Base-by-base conservation (phyloP, 2,113 vertebrate species). In the Falcunculus frontatus region DNA sequence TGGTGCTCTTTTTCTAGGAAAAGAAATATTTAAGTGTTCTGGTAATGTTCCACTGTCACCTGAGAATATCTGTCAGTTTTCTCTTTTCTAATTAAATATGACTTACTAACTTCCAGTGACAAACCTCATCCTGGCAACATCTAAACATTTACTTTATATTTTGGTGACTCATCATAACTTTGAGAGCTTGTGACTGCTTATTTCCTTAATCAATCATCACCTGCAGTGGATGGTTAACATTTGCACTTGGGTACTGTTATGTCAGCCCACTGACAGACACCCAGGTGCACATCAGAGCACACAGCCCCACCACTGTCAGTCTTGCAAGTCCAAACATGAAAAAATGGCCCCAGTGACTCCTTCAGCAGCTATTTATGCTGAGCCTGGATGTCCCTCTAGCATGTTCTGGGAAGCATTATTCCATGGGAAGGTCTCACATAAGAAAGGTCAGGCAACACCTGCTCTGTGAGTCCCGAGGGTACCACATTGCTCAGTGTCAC, bases 391-490 rank as follows among this genome's bases (percentile, higher is more conserved):
- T 46, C 37, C 56, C 44, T 23, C 22, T 11, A 39, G 27, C 1
- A 8, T 29, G 1, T 84, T 68, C 65, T 79, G 67, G 90, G 57
- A 91, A 84, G 19, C 0, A 2, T 70, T 70, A 20, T 60, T 93
- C 65, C 44, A 59, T 27, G 12, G 68, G 41, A 77, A 79, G 17
- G 13, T 32, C 37, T 68, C 50, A 19, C 20, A 35, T 6, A 3
- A 9, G 55, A 37, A 21, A 91, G 96, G 93, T 94, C 91, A 80
- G 86, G 76, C 50, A 77, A 91, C 87, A 96, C 69, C 92, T 94
- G 95, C 13, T 77, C 60, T 59, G 1, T 8, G n/a, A 75, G 73
- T 50, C 42, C 39, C 2, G 0, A 46, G 46, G 41, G 76, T 17
- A 30, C 46, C 50, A 29, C 29, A 73, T 11, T 1, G 6, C n/a